Evolutionary conservation across 1,140 invertebrate genomes (phyloP).

Genomic region (Bombus terrestris): DNA sequence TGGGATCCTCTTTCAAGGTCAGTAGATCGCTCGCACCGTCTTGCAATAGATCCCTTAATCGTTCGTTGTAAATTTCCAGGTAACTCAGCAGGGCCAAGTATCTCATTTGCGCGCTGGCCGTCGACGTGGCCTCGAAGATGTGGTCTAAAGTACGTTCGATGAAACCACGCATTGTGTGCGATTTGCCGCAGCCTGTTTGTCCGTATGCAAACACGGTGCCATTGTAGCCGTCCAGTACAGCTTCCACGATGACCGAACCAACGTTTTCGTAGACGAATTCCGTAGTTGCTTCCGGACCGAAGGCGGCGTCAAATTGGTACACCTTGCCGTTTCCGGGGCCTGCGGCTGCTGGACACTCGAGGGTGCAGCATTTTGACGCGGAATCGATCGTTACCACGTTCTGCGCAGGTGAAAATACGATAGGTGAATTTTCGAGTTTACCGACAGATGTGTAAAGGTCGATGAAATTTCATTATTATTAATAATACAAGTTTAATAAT

Average conservation of each 20-base stretch:
- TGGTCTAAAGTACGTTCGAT: conserved; percentile 95
- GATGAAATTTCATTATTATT: too few relatives aligned
- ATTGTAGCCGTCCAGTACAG: conserved; percentile 94
- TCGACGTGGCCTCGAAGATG: conserved; percentile 95
- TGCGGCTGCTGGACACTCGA: conserved; percentile 84
- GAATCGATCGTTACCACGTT: conserved; percentile 89
- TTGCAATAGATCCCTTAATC: conserved; percentile 90
- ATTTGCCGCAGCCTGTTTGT: conserved; percentile 93
- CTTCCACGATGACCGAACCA: conserved; percentile 83
- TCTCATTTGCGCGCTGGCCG: conserved; percentile 88
- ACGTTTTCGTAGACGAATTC: conserved; percentile 80
- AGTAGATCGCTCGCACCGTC: conserved; percentile 77
- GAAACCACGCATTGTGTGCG: conserved; percentile 91
- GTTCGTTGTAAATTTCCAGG: conserved; percentile 97
- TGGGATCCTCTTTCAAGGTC: conserved; percentile 78
- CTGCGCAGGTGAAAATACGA: conserved; percentile 77
- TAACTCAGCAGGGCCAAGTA: conserved; percentile 96
- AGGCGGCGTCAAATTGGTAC: conserved; percentile 80
- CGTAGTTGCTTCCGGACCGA: conserved; percentile 73
- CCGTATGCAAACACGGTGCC: conserved; percentile 95
- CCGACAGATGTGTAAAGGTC: fast-evolving
- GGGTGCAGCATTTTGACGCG: conserved; percentile 89
- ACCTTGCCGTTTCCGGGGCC: conserved; percentile 71
- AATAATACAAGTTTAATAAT: too few relatives aligned
- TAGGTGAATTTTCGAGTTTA: too few relatives aligned